Conservation (phyloP, 2,113 vertebrate species). For the Hyperoodon ampullatus region DNA sequence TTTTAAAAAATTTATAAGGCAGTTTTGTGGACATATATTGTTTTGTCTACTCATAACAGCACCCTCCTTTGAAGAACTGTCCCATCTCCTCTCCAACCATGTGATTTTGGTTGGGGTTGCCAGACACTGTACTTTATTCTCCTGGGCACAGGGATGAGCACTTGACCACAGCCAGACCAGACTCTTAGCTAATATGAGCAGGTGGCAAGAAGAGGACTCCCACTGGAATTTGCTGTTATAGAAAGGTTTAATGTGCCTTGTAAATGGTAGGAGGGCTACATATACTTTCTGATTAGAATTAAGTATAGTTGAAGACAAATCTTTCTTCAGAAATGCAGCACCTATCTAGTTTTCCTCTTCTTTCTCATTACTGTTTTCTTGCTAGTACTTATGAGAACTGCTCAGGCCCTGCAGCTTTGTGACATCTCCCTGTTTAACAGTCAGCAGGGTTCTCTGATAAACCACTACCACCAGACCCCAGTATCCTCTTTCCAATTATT, state of each 20-base stretch:
- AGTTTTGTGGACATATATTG: background rate
- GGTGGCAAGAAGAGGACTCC: background rate
- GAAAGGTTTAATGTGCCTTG: background rate
- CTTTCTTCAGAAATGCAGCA: background rate
- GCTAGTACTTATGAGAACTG: background rate
- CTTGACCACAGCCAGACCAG: background rate
- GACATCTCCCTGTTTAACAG: background rate
- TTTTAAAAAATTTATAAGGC: no score
- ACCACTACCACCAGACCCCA: background rate
- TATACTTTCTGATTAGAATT: background rate
- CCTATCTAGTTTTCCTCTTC: background rate
- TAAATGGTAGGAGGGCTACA: background rate
- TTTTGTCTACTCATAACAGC: background rate
- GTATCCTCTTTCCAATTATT: background rate
- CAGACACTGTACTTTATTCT: background rate
- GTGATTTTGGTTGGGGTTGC: background rate
- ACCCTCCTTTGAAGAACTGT: background rate
- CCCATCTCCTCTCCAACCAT: background rate
- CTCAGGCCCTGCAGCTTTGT: background rate
- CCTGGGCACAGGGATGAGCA: background rate
- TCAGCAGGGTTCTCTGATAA: background rate
- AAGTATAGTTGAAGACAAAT: background rate
- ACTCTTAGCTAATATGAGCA: background rate
- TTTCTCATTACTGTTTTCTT: background rate
- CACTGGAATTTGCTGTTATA: background rate